Conservation (phyloP, 2,888 invertebrate genomes). For the Diaperis boleti region DNA sequence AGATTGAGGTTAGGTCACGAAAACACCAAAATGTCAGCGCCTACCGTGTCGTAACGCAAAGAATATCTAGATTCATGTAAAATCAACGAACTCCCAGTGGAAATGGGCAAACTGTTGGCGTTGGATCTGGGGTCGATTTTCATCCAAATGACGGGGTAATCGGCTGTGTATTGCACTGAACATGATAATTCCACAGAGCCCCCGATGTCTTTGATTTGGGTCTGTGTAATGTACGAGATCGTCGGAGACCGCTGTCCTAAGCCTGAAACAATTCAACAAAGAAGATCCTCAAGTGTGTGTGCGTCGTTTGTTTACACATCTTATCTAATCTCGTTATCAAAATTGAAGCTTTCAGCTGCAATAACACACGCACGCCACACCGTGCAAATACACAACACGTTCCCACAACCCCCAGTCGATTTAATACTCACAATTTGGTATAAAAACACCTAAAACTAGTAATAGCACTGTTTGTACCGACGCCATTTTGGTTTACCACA, state of each 20-base stretch:
- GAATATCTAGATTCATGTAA: slow-evolving; percentile 88
- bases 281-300: background rate
- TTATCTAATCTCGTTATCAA: slow-evolving; percentile 10
- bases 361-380: background rate
- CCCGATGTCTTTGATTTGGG: slow-evolving; percentile 92
- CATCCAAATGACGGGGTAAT: slow-evolving; percentile 87
- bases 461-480: slow-evolving; percentile 27
- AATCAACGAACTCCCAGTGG: slow-evolving; percentile 86
- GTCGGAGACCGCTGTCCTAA: slow-evolving; percentile 83
- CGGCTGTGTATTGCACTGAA: slow-evolving; percentile 89
- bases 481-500: slow-evolving; percentile 51
- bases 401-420: background rate
- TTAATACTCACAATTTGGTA: slow-evolving; percentile 48
- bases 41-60: slow-evolving; percentile 77
- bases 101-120: slow-evolving; percentile 85
- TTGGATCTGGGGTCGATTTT: slow-evolving; percentile 73
- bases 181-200: slow-evolving; percentile 89
- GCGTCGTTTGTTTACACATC: slow-evolving; percentile 28
- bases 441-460: slow-evolving; percentile 46
- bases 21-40: slow-evolving; percentile 13
- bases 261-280: slow-evolving; percentile 62
- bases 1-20: background rate
- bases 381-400: background rate
- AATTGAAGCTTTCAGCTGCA: slow-evolving; percentile 2
- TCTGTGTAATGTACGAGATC: slow-evolving; percentile 91